phyloP scores from a whole-genome alignment of 2,888 invertebrate species.

The Parochlus steinenii region DNA sequence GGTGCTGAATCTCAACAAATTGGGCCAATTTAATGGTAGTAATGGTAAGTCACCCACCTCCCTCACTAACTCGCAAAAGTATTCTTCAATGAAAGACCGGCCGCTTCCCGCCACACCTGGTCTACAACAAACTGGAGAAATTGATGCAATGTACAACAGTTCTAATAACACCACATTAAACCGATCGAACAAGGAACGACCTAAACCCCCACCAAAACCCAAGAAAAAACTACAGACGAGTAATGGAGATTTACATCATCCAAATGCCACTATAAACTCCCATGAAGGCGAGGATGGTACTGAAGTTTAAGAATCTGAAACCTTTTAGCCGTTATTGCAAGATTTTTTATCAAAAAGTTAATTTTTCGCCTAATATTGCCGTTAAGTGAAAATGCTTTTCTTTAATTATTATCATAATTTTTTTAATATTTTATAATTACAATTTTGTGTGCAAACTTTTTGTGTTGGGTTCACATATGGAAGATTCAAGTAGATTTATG shows the following conservation, averaged over 20 bases:
- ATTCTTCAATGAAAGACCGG: slow-evolving; percentile 44
- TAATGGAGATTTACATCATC: slow-evolving; percentile 18
- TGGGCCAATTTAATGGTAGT: slow-evolving; percentile 32
- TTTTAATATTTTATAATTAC: no score
- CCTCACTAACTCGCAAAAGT: slow-evolving; percentile 20
- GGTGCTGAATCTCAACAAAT: slow-evolving; percentile 57
- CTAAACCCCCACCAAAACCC: slow-evolving; percentile 68
- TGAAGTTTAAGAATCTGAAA: no score
- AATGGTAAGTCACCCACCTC: not conserved
- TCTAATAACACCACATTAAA: slow-evolving; percentile 28
- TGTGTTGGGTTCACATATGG: no score
- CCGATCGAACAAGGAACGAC: slow-evolving; percentile 50
- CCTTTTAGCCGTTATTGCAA: no score
- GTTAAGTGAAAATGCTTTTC: no score
- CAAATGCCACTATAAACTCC: not conserved
- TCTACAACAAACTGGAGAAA: slow-evolving; percentile 20
- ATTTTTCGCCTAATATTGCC: no score
- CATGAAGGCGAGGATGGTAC: slow-evolving; percentile 77
- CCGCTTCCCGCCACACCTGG: slow-evolving; percentile 47
- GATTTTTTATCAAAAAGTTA: no score
- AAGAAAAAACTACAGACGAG: slow-evolving; percentile 53
- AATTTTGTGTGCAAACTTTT: no score
- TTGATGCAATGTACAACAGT: slow-evolving; percentile 31
- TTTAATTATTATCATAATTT: no score
- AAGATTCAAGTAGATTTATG: no score